A percentile compares a stretch with the other conserved stretches of the same genome.
Conservation (phyloP, 2,797 vertebrate species). For the Phyllotis vaccarum region DNA sequence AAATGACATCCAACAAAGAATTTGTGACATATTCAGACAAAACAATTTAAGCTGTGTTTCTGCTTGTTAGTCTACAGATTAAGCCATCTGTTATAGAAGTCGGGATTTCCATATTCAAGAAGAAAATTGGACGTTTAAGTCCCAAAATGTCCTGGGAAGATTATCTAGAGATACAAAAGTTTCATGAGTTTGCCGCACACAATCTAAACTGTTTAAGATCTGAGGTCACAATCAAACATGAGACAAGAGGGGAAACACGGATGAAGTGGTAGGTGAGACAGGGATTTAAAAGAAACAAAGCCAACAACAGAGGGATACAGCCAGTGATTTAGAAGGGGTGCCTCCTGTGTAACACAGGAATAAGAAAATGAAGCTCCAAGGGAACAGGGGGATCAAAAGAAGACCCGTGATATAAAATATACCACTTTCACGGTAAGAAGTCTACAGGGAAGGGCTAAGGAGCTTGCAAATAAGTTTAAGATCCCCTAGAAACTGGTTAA, state of each 20-base stretch:
- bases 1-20: slow-evolving; percentile 79
- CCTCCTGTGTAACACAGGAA: neutral
- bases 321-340: slow-evolving; percentile 28
- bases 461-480: neutral
- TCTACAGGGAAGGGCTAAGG: neutral
- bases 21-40: slow-evolving; percentile 75
- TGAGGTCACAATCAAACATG: slow-evolving; percentile 75
- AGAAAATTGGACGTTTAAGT: slow-evolving; percentile 69
- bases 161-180: slow-evolving; percentile 36
- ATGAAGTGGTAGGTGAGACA: slow-evolving; percentile 75
- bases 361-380: slow-evolving; percentile 58
- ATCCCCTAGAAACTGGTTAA: neutral
- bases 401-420: neutral
- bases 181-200: slow-evolving; percentile 58
- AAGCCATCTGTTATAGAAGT: neutral
- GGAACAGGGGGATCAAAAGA: neutral
- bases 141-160: slow-evolving; percentile 44
- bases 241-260: slow-evolving; percentile 79
- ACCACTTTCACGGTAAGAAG: neutral
- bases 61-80: slow-evolving; percentile 51
- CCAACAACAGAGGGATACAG: slow-evolving; percentile 68
- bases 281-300: slow-evolving; percentile 64
- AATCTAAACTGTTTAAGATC: slow-evolving; percentile 79
- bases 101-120: slow-evolving; percentile 15
- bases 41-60: slow-evolving; percentile 73